Percentiles rank a stretch among this genome's conserved stretches.
phyloP scores from a whole-genome alignment of 92 coral and sea anemone species.

The Ricordea florida region DNA sequence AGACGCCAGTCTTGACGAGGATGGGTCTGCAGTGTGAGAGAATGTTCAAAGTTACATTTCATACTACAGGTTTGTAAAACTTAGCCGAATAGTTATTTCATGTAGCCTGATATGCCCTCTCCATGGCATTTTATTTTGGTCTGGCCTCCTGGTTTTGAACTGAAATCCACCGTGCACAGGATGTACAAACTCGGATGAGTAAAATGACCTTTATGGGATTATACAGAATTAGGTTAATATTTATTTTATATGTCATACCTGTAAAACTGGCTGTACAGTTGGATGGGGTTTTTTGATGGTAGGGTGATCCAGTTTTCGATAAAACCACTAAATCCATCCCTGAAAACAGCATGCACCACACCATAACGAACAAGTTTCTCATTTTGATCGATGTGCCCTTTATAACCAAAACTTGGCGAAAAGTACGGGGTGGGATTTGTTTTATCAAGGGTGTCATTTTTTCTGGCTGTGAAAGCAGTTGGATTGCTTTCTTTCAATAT shows the following conservation, averaged over 20 bases:
- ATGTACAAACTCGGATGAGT: too few species aligned
- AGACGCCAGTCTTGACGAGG: conserved; percentile 36
- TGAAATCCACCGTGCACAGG: too few species aligned
- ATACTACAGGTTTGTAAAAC: neutral
- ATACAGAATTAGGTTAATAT: too few species aligned
- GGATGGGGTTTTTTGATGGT: conserved; percentile 41
- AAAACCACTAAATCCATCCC: conserved; percentile 27
- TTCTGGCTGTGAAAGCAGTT: conserved; percentile 3
- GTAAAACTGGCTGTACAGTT: conserved; percentile 33
- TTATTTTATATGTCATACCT: conserved; percentile 7
- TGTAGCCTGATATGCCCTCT: too few species aligned
- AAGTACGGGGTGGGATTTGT: conserved; percentile 28
- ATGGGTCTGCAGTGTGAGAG: conserved; percentile 17
- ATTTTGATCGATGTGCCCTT: conserved; percentile 39
- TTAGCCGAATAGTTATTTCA: too few species aligned
- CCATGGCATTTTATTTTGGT: too few species aligned
- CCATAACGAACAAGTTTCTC: conserved; percentile 31
- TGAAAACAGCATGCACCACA: conserved; percentile 21
- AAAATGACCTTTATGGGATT: neutral
- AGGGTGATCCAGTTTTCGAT: conserved; percentile 45
- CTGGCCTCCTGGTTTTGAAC: too few species aligned
- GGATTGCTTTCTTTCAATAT: conserved; percentile 8
- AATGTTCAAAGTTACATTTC: neutral
- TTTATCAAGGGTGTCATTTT: neutral
- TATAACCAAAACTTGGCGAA: conserved; percentile 23